Evolutionary conservation across 1,140 invertebrate species (phyloP).

Genomic region (Trinorchestia longiramus): DNA sequence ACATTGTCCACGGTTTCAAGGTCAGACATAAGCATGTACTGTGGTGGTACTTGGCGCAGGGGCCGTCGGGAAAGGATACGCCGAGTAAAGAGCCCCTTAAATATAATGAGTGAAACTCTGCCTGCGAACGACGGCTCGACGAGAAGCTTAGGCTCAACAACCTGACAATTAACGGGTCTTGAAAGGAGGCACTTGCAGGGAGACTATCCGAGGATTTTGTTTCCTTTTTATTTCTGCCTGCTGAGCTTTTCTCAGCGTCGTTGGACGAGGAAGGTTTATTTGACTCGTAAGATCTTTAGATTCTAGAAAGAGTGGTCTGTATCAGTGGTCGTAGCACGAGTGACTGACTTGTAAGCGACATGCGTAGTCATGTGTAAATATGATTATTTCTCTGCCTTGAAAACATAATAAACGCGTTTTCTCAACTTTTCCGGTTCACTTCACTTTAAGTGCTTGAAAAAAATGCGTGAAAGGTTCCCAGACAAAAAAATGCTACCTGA

Average conservation of each 20-base stretch:
- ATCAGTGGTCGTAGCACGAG: neutral
- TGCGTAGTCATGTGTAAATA: neutral
- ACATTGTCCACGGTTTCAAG: neutral
- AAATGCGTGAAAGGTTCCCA: too few relatives aligned
- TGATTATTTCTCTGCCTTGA: neutral
- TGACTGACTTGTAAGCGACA: neutral
- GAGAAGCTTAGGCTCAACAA: neutral
- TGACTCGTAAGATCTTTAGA: neutral
- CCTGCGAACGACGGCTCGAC: neutral
- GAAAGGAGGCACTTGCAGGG: neutral
- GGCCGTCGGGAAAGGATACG: neutral
- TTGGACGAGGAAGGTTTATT: neutral
- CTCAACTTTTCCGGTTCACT: neutral
- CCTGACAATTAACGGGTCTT: neutral
- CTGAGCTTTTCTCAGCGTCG: neutral
- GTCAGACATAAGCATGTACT: constrained; percentile 7
- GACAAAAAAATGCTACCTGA: too few relatives aligned
- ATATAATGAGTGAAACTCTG: neutral
- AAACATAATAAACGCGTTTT: neutral
- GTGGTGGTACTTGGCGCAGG: neutral
- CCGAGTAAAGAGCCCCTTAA: neutral
- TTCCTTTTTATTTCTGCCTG: neutral
- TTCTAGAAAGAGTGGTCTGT: neutral
- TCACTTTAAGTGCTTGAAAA: too few relatives aligned
- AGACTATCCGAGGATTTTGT: neutral